Evolutionary conservation across 2,888 invertebrate species (phyloP).

Genomic region (Exocentrus adspersus): DNA sequence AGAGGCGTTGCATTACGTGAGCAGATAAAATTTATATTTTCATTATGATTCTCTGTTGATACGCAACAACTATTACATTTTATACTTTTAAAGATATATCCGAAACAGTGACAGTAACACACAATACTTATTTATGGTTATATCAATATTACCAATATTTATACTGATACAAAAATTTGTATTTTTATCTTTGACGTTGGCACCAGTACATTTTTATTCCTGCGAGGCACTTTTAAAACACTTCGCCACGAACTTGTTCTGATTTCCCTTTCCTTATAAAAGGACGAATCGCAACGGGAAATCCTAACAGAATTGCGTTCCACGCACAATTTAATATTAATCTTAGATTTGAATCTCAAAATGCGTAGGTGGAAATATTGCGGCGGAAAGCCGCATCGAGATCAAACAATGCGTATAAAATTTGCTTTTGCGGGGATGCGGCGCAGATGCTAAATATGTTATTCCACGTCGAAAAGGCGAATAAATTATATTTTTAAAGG

Average conservation of each 20-base stretch:
- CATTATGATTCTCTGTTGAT: slow-evolving; percentile 50
- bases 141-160: no score
- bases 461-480: neutral
- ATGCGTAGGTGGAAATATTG: slow-evolving; percentile 17
- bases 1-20: slow-evolving; percentile 46
- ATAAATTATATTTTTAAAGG: neutral
- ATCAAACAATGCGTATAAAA: slow-evolving; percentile 14
- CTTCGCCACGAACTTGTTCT: slow-evolving; percentile 15
- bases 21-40: slow-evolving; percentile 53
- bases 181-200: no score
- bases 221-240: neutral
- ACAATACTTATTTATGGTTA: no score
- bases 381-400: neutral
- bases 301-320: slow-evolving; percentile 17
- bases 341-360: slow-evolving; percentile 18
- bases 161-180: no score
- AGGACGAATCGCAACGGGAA: slow-evolving; percentile 14
- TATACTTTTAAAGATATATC: no score
- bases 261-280: slow-evolving; percentile 23
- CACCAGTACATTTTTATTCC: no score
- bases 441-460: neutral
- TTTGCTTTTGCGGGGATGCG: slow-evolving; percentile 1
- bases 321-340: slow-evolving; percentile 26
- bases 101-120: no score
- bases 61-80: slow-evolving; percentile 43